Base-by-base conservation (phyloP, 2,888 invertebrate genomes). In the Leptura quadrifasciata region DNA sequence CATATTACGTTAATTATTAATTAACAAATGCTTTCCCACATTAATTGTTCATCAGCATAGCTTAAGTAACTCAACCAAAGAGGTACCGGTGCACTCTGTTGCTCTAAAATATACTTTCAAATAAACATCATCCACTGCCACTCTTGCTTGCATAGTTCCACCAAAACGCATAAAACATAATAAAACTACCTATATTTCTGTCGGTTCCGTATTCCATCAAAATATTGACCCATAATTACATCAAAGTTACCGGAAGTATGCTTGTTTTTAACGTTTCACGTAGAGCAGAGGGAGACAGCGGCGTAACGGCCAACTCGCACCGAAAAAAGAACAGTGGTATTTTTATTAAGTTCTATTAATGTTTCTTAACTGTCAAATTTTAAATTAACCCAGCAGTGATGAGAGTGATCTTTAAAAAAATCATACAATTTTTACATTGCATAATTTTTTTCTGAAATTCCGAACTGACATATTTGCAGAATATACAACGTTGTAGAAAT, bases 181-280 rank as follows among this genome's bases (percentile, higher is more conserved):
- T 72, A 72, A 63, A 65, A 64, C 63, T 39, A 27, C 20, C 61
- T 52, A 57, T 71, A 71, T 61, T 71, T 71, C 61, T 52, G 64
- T 35, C 57, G 64, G 72, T 64, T 63, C 63, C 64, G 72, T 72
- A 64, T 72, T 72, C 65, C 58, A 72, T 69, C 64, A 72, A 72
- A 72, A 72, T 72, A 72, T 64, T 64, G 64, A 72, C 72, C 55
- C 72, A 64, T 64, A 72, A 72, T 72, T 72, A 64, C 55, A 72
- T 64, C 63, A 54, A 31, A 63, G 64, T 72, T 72, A 63, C 72
- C 72, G 72, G 72, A 64, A 72, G 64, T 65, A 35, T 55, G 72
- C 69, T 31, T 58, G 69, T 69, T 69, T 69, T 69, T 69, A 69
- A 69, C 69, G 58, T 60, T 39, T 58, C 39, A 57, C 35, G 20